Evolutionary conservation across 2,888 invertebrate species (phyloP).

Genomic region (Netelia virgata): DNA sequence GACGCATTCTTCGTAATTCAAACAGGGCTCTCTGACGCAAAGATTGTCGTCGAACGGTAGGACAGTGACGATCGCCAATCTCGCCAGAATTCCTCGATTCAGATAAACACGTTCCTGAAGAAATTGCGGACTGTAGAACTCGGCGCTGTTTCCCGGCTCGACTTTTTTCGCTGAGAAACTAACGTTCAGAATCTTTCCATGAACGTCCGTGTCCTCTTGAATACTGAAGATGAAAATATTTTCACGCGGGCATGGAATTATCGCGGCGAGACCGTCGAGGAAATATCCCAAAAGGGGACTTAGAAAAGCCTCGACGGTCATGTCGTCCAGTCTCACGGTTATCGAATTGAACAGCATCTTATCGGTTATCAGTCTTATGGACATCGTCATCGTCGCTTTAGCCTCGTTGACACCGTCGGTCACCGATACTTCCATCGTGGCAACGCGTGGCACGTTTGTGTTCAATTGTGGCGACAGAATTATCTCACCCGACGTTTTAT

Average conservation of each 20-base stretch:
- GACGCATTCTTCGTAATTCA: slow-evolving; percentile 96
- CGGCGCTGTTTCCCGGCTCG: slow-evolving; percentile 91
- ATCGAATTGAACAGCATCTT: slow-evolving; percentile 98
- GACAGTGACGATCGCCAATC: slow-evolving; percentile 95
- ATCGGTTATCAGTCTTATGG: slow-evolving; percentile 95
- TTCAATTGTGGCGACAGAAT: slow-evolving; percentile 96
- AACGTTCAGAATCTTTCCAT: slow-evolving; percentile 95
- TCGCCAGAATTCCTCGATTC: slow-evolving; percentile 94
- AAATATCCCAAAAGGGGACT: slow-evolving; percentile 95
- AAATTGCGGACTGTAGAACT: slow-evolving; percentile 94
- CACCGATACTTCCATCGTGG: slow-evolving; percentile 97
- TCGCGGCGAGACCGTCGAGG: slow-evolving; percentile 95
- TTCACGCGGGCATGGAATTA: slow-evolving; percentile 96
- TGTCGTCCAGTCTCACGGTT: slow-evolving; percentile 95
- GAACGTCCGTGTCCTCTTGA: slow-evolving; percentile 95
- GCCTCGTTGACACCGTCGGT: slow-evolving; percentile 97
- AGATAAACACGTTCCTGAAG: slow-evolving; percentile 97
- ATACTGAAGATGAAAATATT: slow-evolving; percentile 97
- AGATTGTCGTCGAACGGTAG: slow-evolving; percentile 98
- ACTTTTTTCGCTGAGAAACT: slow-evolving; percentile 96
- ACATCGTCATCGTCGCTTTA: slow-evolving; percentile 96
- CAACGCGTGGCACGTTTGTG: slow-evolving; percentile 97
- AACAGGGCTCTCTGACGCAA: slow-evolving; percentile 97
- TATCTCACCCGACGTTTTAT: slow-evolving; percentile 93
- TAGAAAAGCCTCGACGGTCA: slow-evolving; percentile 96